Percentiles rank a stretch among this genome's conserved stretches.
Evolutionary conservation across 2,888 invertebrate genomes (phyloP).

Genomic region (Tinea pellionella): DNA sequence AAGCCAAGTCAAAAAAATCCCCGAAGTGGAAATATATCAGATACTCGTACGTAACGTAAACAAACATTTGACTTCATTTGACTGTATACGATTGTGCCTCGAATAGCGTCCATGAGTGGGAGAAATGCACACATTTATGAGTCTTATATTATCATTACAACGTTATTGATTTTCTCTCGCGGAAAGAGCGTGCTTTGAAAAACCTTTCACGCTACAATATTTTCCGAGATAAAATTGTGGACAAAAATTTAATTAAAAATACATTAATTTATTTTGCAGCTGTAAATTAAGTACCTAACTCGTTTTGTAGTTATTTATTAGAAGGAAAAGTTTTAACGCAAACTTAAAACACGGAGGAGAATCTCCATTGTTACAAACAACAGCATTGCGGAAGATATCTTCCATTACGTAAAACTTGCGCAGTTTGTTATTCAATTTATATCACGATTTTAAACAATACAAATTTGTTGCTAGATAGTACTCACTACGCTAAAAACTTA

Average conservation of each 20-base stretch:
- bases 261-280: no score
- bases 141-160: not conserved
- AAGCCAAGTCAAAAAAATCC: slow-evolving; percentile 8
- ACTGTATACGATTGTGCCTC: not conserved
- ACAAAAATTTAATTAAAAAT: no score
- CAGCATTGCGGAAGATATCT: slow-evolving; percentile 6
- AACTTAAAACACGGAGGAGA: not conserved
- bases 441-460: not conserved
- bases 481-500: not conserved
- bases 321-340: slow-evolving; percentile 2
- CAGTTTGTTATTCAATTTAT: not conserved
- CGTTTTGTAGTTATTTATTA: not conserved
- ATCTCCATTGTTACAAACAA: slow-evolving; percentile 6
- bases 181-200: not conserved
- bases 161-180: not conserved
- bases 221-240: no score
- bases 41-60: slow-evolving; percentile 7
- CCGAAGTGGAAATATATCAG: slow-evolving; percentile 10
- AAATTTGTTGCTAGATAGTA: not conserved
- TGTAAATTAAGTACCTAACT: not conserved
- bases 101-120: not conserved
- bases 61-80: slow-evolving; percentile 12
- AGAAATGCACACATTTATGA: not conserved
- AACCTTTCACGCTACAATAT: not conserved
- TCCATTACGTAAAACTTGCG: slow-evolving; percentile 8